A percentile compares a stretch with the other conserved stretches of the same genome.
Conservation (phyloP, 2,113 vertebrate species). For the Larimichthys polyactis region DNA sequence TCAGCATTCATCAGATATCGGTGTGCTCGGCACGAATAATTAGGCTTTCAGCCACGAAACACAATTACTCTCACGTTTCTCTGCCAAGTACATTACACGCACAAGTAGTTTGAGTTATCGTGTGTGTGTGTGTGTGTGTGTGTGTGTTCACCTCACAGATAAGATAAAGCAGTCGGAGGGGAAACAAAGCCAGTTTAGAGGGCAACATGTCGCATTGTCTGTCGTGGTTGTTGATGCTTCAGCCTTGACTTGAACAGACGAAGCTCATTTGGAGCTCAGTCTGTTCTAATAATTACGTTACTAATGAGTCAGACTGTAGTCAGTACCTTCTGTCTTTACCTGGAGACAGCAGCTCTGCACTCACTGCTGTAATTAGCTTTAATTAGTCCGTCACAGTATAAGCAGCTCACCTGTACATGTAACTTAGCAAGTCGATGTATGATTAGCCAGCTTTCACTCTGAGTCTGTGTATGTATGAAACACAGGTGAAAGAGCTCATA, state of each 20-base stretch:
- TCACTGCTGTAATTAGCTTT: background rate
- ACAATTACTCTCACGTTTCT: conserved; percentile 13
- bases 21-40: conserved; percentile 10
- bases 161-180: background rate
- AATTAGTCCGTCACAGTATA: background rate
- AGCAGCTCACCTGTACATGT: conserved; percentile 1
- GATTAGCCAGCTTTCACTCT: conserved; percentile 19
- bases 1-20: conserved; percentile 14
- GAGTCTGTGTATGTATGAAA: background rate
- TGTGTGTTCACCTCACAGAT: conserved; percentile 6
- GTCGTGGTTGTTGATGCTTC: conserved; percentile 12
- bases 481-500: background rate
- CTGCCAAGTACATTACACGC: conserved; percentile 9
- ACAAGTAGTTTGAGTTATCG: background rate
- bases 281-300: background rate
- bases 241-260: conserved; percentile 26
- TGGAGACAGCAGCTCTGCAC: background rate
- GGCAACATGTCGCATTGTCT: conserved; percentile 5
- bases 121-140: background rate
- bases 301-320: background rate
- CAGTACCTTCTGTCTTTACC: background rate
- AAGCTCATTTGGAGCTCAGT: conserved; percentile 8
- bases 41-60: conserved; percentile 3
- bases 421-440: background rate
- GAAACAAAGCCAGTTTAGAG: conserved; percentile 10